Percentiles rank a stretch among this genome's conserved stretches.
These are phyloP conservation scores for Cryptoprocta ferox DNA, from an alignment of 2,797 vertebrate genomes.

Conservation along the genomic window DNA sequence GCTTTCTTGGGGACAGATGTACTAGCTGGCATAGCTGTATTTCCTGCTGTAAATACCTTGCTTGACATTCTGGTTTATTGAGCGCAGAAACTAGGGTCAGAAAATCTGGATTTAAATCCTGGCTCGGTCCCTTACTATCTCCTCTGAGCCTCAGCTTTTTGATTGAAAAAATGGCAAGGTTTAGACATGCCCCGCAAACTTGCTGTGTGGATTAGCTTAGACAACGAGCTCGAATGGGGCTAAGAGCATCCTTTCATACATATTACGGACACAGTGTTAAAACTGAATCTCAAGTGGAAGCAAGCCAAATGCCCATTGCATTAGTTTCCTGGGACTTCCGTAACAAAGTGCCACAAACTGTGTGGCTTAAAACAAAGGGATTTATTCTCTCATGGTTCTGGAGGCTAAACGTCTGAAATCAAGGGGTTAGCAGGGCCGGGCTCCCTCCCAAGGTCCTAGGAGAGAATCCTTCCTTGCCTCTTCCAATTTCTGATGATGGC, in stretches of 20 bases:
- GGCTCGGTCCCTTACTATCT: not conserved
- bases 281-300: not conserved
- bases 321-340: not conserved
- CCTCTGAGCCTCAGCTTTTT: conserved; percentile 19
- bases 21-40: not conserved
- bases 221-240: not conserved
- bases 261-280: not conserved
- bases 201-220: not conserved
- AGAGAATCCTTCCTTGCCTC: not conserved
- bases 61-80: not conserved
- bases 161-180: not conserved
- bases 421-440: not conserved
- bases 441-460: not conserved
- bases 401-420: not conserved
- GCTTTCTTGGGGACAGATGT: not conserved
- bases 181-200: not conserved
- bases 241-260: not conserved
- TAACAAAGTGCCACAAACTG: not conserved
- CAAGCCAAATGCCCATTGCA: not conserved
- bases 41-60: not conserved
- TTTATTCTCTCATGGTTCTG: not conserved
- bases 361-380: not conserved
- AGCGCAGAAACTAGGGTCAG: not conserved
- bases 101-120: not conserved
- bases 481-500: not conserved